Base-by-base conservation (phyloP, 2,888 invertebrate genomes). In the Pammene fasciana region DNA sequence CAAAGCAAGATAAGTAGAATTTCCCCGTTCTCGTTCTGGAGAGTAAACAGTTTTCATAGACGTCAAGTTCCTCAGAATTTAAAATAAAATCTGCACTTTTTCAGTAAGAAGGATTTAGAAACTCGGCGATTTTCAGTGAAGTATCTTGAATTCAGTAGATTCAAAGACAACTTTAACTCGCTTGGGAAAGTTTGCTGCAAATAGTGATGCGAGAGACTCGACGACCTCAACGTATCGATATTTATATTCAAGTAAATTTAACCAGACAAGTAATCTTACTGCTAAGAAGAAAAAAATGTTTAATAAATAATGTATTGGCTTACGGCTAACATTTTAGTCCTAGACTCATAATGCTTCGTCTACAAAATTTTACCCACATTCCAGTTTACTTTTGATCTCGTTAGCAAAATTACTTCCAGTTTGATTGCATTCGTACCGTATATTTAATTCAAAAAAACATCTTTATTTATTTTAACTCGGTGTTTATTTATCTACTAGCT, bases 81-180 rank as follows among this genome's bases (percentile, higher is more conserved):
- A 36, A 68, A 68, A 65, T 65, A 52, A 65, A 59, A 59, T 65
- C n/a, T n/a, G n/a, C 57, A 59, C 64, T 68, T 68, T 64, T 68
- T 54, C 65, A 70, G 52, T 56, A 66, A 66, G 61, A 65, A 56
- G 66, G 65, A 61, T 61, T 68, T 65, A 52, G 57, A 56, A 57
- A 64, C 43, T 52, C 36, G 18, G 45, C 75, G 74, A 75, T 76
- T 74, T 76, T 74, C 77, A 75, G 74, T 68, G 65, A 73, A 72
- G 72, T 71, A 71, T 67, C 76, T 75, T 76, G 78, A 74, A 78
- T 78, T 75, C 73, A 67, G 75, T 68, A 11, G 78, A 82, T 78
- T 82, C 83, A 76, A 79, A 79, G 78, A 79, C 78, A 82, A 82
- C 81, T 83, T 81, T 74, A 82, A 81, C 80, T 83, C 77, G 73